Evolutionary conservation across 1,140 invertebrate species (phyloP).

Genomic region (Dufourea novaeangliae): DNA sequence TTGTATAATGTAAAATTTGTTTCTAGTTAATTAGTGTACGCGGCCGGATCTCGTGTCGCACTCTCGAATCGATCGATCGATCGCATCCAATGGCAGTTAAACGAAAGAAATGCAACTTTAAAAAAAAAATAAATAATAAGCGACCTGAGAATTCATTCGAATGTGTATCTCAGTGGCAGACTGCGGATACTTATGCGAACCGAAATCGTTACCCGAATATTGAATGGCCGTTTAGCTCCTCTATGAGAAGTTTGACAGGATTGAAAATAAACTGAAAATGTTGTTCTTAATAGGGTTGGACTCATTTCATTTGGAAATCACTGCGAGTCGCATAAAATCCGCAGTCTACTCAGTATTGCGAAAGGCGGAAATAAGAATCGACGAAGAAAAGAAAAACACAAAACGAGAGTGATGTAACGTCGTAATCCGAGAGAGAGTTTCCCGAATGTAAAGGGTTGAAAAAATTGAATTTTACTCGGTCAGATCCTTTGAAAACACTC

Average conservation of each 20-base stretch:
- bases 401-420: not conserved
- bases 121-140: too few species aligned
- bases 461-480: slow-evolving; percentile 5
- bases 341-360: not conserved
- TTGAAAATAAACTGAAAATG: too few species aligned
- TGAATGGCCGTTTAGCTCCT: too few species aligned
- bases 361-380: slow-evolving; percentile 20
- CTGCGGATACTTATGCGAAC: not conserved
- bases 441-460: not conserved
- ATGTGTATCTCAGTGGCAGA: not conserved
- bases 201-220: not conserved
- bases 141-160: slow-evolving; percentile 18
- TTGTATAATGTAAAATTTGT: slow-evolving; percentile 47
- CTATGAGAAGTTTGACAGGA: too few species aligned
- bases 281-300: too few species aligned
- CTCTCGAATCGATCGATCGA: not conserved
- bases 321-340: not conserved
- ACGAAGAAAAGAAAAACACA: too few species aligned
- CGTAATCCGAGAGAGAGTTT: not conserved
- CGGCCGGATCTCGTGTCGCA: slow-evolving; percentile 11
- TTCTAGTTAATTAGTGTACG: slow-evolving; percentile 22
- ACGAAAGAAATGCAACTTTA: too few species aligned
- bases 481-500: not conserved
- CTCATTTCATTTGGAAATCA: too few species aligned
- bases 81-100: too few species aligned